These are phyloP conservation scores for Leptosomus discolor DNA, from an alignment of 2,113 vertebrate species.

Conservation along the genomic window DNA sequence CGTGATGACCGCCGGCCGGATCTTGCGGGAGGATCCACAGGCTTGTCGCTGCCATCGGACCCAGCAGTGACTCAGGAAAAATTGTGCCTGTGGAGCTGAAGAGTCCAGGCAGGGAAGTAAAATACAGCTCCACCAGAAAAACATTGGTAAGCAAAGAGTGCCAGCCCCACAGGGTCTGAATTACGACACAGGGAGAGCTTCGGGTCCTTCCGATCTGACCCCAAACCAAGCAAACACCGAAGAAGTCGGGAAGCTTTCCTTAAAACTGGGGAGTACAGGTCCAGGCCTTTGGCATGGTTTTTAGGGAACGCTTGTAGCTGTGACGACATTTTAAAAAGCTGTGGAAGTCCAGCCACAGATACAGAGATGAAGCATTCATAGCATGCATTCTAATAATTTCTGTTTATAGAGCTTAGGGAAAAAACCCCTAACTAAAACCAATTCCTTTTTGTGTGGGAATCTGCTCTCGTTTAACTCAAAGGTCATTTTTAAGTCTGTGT, in stretches of 20 bases:
- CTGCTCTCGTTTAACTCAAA: constrained; percentile 18
- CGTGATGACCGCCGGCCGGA: background rate
- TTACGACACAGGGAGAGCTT: background rate
- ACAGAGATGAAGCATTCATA: constrained; percentile 14
- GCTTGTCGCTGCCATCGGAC: background rate
- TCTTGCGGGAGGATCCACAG: background rate
- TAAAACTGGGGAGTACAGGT: background rate
- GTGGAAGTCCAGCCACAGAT: background rate
- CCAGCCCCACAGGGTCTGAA: background rate
- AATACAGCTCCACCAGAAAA: background rate
- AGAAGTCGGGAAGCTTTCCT: background rate
- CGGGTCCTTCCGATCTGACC: background rate
- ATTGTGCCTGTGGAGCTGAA: background rate
- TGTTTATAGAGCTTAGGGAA: background rate
- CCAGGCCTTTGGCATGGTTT: background rate
- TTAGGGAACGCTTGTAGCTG: background rate
- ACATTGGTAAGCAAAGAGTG: background rate
- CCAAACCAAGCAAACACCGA: background rate
- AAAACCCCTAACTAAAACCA: background rate
- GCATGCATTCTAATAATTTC: constrained; percentile 7
- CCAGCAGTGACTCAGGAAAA: background rate
- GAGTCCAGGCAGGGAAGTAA: background rate
- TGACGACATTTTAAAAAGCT: background rate
- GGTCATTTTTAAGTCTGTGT: background rate
- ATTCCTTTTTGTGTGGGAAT: constrained; percentile 18